Evolutionary conservation across 2,888 invertebrate species (phyloP).

Genomic region (Synanthedon andrenaeformis): DNA sequence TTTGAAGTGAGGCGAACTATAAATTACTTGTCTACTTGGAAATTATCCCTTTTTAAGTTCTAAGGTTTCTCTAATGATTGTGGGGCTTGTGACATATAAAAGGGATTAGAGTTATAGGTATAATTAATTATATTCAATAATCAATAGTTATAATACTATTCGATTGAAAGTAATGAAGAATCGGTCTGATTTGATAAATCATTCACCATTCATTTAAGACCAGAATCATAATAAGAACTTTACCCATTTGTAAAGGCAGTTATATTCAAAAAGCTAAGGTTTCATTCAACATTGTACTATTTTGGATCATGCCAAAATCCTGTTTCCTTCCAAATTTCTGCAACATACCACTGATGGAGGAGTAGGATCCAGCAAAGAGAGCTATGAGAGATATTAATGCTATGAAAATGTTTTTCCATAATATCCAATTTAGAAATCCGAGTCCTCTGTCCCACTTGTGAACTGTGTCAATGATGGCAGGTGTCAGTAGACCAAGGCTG

Average conservation of each 20-base stretch:
- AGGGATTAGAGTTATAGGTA: too few relatives aligned
- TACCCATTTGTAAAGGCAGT: not conserved
- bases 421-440: constrained; percentile 75
- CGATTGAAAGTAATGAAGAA: too few relatives aligned
- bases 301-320: constrained; percentile 2
- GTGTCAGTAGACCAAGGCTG: constrained; percentile 78
- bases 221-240: too few relatives aligned
- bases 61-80: too few relatives aligned
- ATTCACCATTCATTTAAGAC: too few relatives aligned
- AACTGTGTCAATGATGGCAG: constrained; percentile 80
- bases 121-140: too few relatives aligned
- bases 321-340: constrained; percentile 22
- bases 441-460: constrained; percentile 76
- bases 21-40: too few relatives aligned
- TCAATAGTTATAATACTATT: too few relatives aligned
- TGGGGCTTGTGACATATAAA: too few relatives aligned
- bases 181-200: too few relatives aligned
- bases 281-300: constrained; percentile 1
- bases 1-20: too few relatives aligned
- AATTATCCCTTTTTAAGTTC: too few relatives aligned
- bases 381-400: constrained; percentile 42
- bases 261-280: not conserved
- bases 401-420: constrained; percentile 75
- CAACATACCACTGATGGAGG: constrained; percentile 44
- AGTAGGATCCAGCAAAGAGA: constrained; percentile 50